These are phyloP conservation scores for Mus caroli DNA, from an alignment of 2,797 vertebrate genomes.

Conservation along the genomic window DNA sequence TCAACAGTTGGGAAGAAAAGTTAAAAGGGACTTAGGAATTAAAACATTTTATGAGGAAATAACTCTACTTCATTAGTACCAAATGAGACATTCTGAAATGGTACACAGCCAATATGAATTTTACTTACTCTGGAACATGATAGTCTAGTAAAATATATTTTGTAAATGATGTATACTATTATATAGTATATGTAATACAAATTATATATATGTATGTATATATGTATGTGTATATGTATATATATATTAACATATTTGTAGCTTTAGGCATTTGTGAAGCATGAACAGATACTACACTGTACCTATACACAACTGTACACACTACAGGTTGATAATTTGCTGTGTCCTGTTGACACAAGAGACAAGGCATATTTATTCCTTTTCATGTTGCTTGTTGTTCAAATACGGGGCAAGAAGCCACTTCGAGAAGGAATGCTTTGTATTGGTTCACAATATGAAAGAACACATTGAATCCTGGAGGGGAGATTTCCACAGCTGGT, in stretches of 20 bases:
- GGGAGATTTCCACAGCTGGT: neutral
- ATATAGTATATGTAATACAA: neutral
- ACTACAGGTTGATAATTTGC: neutral
- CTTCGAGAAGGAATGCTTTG: neutral
- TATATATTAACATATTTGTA: neutral
- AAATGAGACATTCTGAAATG: slow-evolving; percentile 42
- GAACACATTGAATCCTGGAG: neutral
- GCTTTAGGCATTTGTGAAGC: neutral
- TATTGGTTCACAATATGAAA: neutral
- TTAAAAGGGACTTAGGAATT: slow-evolving; percentile 22
- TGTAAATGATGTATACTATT: neutral
- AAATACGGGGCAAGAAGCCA: neutral
- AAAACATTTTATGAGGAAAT: neutral
- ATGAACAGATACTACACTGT: neutral
- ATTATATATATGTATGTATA: neutral
- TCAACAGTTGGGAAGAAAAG: slow-evolving; percentile 30
- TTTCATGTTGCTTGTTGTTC: neutral
- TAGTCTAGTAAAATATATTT: slow-evolving; percentile 33
- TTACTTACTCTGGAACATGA: slow-evolving; percentile 51
- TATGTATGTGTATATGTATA: neutral
- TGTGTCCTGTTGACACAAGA: neutral
- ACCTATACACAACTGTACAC: neutral
- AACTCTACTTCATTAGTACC: neutral
- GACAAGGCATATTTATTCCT: neutral
- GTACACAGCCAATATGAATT: slow-evolving; percentile 26